A percentile compares a stretch with the other conserved stretches of the same genome.
These are phyloP conservation scores for Yponomeuta sedellus DNA, from an alignment of 2,888 invertebrate genomes.

Conservation along the genomic window DNA sequence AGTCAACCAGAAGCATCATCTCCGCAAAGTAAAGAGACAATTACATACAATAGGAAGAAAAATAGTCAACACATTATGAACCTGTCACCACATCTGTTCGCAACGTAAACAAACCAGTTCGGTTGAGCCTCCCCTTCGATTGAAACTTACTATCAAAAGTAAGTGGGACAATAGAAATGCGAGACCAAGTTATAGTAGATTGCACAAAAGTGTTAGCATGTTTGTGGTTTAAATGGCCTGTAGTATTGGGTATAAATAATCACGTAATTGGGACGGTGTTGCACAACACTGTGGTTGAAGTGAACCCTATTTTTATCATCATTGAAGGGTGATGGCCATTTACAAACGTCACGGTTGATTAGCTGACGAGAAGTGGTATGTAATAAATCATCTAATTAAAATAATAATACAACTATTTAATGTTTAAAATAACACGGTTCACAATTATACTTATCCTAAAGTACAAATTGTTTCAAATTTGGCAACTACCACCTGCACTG, in stretches of 20 bases:
- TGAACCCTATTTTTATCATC: not conserved
- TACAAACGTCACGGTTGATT: not conserved
- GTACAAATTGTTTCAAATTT: too few relatives aligned
- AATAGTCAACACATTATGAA: conserved; percentile 25
- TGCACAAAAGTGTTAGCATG: conserved; percentile 14
- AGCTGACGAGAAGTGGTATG: not conserved
- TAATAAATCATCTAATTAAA: too few relatives aligned
- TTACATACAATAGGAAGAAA: conserved; percentile 38
- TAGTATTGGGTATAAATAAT: conserved; percentile 60
- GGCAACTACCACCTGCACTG: too few relatives aligned
- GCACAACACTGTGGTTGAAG: conserved; percentile 45
- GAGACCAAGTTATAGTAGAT: not conserved
- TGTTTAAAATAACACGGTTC: too few relatives aligned
- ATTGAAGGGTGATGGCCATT: not conserved
- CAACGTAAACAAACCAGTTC: conserved; percentile 1
- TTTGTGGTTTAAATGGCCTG: conserved; percentile 37
- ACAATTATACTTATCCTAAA: too few relatives aligned
- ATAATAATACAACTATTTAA: too few relatives aligned
- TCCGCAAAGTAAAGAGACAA: conserved; percentile 45
- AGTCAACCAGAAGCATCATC: conserved; percentile 9
- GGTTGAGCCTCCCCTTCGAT: not conserved
- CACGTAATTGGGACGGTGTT: conserved; percentile 59
- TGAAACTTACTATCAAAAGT: not conserved
- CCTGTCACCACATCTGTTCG: conserved; percentile 50
- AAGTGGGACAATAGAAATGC: not conserved